These are phyloP conservation scores for Hoplostethus mediterraneus DNA, from an alignment of 2,797 vertebrate genomes.

Conservation along the genomic window DNA sequence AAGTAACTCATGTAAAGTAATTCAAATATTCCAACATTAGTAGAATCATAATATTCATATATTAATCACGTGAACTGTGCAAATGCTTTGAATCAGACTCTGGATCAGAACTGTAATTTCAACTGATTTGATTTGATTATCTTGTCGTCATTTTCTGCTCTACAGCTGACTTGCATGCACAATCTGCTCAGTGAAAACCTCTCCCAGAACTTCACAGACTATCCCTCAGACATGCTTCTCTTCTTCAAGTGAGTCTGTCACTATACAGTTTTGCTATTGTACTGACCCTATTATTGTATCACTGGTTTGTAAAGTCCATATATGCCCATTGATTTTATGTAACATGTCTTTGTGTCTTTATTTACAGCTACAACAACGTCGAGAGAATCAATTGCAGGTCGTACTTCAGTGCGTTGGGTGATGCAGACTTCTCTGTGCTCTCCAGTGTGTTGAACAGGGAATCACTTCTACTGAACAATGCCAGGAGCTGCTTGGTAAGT, in stretches of 20 bases:
- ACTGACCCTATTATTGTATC: too few species aligned
- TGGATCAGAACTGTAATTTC: too few species aligned
- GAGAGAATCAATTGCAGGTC: constrained; percentile 65
- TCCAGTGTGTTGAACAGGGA: constrained; percentile 66
- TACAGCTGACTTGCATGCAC: constrained; percentile 80
- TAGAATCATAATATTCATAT: too few species aligned
- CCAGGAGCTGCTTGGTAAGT: constrained; percentile 76
- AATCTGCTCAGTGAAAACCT: constrained; percentile 55
- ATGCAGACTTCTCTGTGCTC: constrained; percentile 73
- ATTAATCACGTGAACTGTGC: not conserved
- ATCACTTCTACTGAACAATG: constrained; percentile 58
- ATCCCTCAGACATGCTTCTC: constrained; percentile 78
- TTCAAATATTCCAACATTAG: too few species aligned
- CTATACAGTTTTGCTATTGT: not conserved
- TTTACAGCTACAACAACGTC: constrained; percentile 65
- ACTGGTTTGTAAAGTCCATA: too few species aligned
- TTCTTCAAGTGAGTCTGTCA: constrained; percentile 71
- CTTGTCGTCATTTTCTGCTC: constrained; percentile 3
- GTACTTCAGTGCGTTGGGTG: constrained; percentile 68
- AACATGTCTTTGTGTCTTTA: not conserved
- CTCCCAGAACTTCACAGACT: constrained; percentile 63
- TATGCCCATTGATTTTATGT: not conserved
- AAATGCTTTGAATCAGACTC: too few species aligned
- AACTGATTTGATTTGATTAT: not conserved
- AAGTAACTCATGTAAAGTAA: too few species aligned